Evolutionary conservation across 1,140 invertebrate species (phyloP).

Genomic region (Mya arenaria): DNA sequence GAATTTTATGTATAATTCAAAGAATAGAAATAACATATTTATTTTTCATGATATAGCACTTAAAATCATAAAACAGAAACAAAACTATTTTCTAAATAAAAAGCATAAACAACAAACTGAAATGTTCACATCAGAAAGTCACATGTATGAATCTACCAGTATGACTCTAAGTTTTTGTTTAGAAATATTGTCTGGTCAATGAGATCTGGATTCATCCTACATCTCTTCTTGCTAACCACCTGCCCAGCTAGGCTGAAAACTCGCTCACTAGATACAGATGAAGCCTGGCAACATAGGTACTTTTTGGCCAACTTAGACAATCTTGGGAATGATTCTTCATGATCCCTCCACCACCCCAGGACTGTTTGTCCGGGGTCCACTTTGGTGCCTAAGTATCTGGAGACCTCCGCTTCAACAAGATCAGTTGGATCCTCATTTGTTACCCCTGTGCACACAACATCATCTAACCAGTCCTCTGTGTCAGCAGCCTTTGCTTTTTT

Average conservation of each 20-base stretch:
- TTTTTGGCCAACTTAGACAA: neutral
- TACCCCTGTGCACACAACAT: conserved; percentile 12
- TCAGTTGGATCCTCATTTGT: neutral
- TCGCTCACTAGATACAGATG: neutral
- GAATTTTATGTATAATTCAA: no score
- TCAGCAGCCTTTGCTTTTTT: conserved; percentile 11
- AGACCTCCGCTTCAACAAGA: neutral
- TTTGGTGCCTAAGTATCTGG: neutral
- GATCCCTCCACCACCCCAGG: neutral
- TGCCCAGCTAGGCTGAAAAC: neutral
- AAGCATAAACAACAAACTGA: no score
- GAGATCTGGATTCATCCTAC: neutral
- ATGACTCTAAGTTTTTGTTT: neutral
- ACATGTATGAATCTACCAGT: no score
- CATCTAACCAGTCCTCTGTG: conserved; percentile 4
- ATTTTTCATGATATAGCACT: no score
- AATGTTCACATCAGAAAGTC: no score
- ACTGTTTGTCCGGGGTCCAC: neutral
- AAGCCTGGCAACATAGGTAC: neutral
- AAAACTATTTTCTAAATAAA: no score
- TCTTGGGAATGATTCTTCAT: neutral
- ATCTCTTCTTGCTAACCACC: neutral
- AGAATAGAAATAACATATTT: no score
- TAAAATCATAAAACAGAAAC: no score
- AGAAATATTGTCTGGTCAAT: neutral